Evolutionary conservation across 2,888 invertebrate genomes (phyloP), one percentile per base, ranked within the genome.

Genomic region (Andrena hattorfiana): DNA sequence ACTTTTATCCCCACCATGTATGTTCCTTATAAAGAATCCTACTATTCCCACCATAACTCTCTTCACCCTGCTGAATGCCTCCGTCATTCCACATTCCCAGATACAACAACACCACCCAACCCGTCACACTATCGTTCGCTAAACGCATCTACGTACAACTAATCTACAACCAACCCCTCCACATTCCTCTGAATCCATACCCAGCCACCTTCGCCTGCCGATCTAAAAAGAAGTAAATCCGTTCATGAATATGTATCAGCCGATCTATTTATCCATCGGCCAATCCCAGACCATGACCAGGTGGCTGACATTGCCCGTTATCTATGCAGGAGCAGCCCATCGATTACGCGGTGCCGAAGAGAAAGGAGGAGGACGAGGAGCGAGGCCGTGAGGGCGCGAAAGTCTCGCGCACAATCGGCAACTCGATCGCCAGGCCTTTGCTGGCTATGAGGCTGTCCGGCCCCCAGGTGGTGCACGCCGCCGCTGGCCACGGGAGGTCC

Each of bases 271-370:
- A 16, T 42, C 16, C 1, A 7, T 28, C 10, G n/a, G 20, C 32
- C 54, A 16, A 66, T 26, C 49, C 51, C 20, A 3, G 23, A 3
- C 5, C 10, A 32, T 6, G 3, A 48, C n/a, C 2, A 16, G 10
- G 4, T 16, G 20, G 20, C 7, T 74, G 26, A 67, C 54, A 49
- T 48, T 30, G 54, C 8, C 2, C 2, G 54, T 62, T 69, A 60
- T 70, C 35, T 54, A 66, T 86, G 4, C 97, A 97, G 94, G 98
- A 98, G 82, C 98, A 98, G 90, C 98, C 98, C 0, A 98, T 98
- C 82, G 98, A 98, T 92, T 98, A 98, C 93, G 98, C 96, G 91
- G 97, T 98, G 86, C 98, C 98, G 30, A 97, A 97, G 93, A 96
- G 97, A 90, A 95, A 96, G 81, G 96, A 96, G 87, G 96, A 96